A percentile compares a stretch with the other conserved stretches of the same genome.
Evolutionary conservation across 1,140 invertebrate genomes (phyloP).

Genomic region (Agrilus planipennis): DNA sequence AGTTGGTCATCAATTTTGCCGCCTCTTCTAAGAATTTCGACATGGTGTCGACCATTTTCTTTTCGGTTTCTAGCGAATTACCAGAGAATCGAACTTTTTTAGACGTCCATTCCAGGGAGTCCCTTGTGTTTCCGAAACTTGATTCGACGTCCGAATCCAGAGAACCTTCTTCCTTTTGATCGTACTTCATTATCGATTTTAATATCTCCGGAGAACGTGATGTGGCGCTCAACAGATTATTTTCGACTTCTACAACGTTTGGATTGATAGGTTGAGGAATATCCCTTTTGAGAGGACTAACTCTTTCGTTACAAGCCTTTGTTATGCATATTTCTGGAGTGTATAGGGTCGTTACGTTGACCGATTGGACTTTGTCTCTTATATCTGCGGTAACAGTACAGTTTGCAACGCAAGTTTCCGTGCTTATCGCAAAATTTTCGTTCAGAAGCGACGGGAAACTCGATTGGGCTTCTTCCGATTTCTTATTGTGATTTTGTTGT

Average conservation of each 20-base stretch:
- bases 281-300: slow-evolving; percentile 2
- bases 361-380: slow-evolving; percentile 1
- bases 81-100: slow-evolving; percentile 23
- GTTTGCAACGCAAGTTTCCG: slow-evolving; percentile 4
- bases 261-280: slow-evolving; percentile 8
- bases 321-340: slow-evolving; percentile 9
- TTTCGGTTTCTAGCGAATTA: slow-evolving; percentile 19
- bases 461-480: no score
- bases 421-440: no score
- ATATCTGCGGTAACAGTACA: slow-evolving; percentile 1
- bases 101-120: slow-evolving; percentile 8
- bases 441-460: no score
- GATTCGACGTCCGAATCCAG: slow-evolving; percentile 5
- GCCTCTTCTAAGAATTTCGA: slow-evolving; percentile 30
- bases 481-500: no score
- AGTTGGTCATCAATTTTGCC: slow-evolving; percentile 25
- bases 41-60: slow-evolving; percentile 26
- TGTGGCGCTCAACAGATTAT: slow-evolving; percentile 9
- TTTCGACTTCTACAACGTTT: slow-evolving; percentile 4
- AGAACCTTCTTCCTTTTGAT: slow-evolving; percentile 3
- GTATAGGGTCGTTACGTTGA: slow-evolving; percentile 10
- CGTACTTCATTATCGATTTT: slow-evolving; percentile 18
- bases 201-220: slow-evolving; percentile 15
- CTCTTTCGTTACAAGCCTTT: background rate
- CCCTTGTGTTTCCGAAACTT: slow-evolving; percentile 11